Base-by-base conservation (phyloP, 2,888 invertebrate genomes). In the Barypeithes pellucidus region DNA sequence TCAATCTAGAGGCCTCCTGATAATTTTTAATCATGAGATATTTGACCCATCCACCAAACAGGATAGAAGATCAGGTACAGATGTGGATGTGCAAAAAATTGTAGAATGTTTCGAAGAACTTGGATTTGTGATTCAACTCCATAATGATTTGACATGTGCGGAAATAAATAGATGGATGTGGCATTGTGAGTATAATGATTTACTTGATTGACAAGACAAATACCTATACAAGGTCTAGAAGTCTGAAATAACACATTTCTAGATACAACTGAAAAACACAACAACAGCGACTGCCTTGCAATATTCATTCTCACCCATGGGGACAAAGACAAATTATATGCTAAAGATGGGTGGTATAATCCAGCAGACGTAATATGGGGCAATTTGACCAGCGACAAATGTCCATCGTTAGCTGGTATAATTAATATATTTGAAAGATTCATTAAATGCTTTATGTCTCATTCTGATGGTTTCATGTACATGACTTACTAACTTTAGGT, bases 1-100 rank as follows among this genome's bases (percentile, higher is more conserved):
- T 84, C 88, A 90, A 77, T 88, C 90, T 72, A 90, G 96, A 71
- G 97, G 97, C 4, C 86, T 91, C 77, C 96, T 96, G 4, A 84
- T 96, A 20, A 95, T 97, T 81, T 95, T 97, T 82, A 97, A 97
- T 84, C 96, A 97, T 83, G 94, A 94, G 86, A 97, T 97, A 82
- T 90, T 92, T 63, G 89, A 89, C 75, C 90, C 90, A 80, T 84
- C 94, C 67, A 92, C 92, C 82, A 84, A 89, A 12, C 57, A 43
- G 20, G 20, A 11, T 2, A 3, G 12, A 8, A 90, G 95, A 69
- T 89, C 91, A 78, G 97, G 97, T 0, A 97, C 97, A 1, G 94
- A 95, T 82, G 91, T 92, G 41, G 98, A 98, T 85, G 91, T 93
- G 77, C 91, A 92, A 72, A 92, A 93, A 81, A 87, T 96, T 61